Evolutionary conservation across 2,113 vertebrate genomes (phyloP).

Genomic region (Chrysemys picta): DNA sequence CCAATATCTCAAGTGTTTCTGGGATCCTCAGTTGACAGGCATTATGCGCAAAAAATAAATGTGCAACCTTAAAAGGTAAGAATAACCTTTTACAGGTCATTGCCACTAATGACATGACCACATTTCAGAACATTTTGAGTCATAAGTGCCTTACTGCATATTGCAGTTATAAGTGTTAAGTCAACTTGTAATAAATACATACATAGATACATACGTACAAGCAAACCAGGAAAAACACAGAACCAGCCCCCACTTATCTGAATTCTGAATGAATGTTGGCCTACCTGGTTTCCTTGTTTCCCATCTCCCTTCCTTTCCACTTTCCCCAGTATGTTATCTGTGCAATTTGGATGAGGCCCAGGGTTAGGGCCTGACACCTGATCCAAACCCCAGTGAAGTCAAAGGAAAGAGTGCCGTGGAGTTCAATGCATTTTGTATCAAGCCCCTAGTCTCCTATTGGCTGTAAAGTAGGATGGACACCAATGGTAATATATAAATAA

Average conservation of each 20-base stretch:
- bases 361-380: neutral
- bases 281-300: neutral
- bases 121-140: neutral
- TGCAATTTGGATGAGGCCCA: neutral
- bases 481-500: neutral
- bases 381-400: neutral
- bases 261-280: neutral
- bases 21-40: neutral
- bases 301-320: neutral
- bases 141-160: neutral
- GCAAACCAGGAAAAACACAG: neutral
- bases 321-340: neutral
- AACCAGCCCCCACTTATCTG: slow-evolving; percentile 4
- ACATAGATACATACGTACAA: neutral
- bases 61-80: neutral
- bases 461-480: neutral
- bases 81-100: neutral
- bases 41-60: neutral
- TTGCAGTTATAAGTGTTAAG: neutral
- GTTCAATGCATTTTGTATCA: neutral
- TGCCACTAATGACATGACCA: neutral
- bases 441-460: neutral
- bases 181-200: neutral
- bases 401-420: slow-evolving; percentile 1
- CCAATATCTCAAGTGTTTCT: neutral